phyloP scores from a whole-genome alignment of 2,797 vertebrate genomes.

The Discoglossus pictus region DNA sequence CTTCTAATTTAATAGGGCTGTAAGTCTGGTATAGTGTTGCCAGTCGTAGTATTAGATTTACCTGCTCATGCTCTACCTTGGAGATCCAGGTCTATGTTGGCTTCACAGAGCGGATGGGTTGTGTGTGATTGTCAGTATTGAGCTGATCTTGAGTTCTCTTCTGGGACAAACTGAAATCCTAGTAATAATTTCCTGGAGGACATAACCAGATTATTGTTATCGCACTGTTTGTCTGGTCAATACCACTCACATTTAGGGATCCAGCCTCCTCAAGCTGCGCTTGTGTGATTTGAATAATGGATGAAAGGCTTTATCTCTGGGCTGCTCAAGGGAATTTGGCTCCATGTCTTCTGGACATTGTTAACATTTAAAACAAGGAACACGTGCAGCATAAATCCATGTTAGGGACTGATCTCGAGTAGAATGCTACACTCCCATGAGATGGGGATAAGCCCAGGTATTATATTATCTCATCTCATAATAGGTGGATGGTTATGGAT shows the following conservation, averaged over 20 bases:
- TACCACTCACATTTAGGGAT: slow-evolving; percentile 32
- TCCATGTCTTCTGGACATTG: slow-evolving; percentile 36
- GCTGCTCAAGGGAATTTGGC: slow-evolving; percentile 38
- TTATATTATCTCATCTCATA: too few relatives aligned
- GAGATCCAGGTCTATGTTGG: too few relatives aligned
- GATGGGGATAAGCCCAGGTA: too few relatives aligned
- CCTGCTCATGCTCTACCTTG: too few relatives aligned
- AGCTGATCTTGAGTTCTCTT: not conserved
- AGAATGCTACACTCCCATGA: too few relatives aligned
- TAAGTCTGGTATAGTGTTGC: too few relatives aligned
- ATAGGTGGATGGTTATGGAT: too few relatives aligned
- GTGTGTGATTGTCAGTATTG: too few relatives aligned
- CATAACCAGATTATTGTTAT: slow-evolving; percentile 8
- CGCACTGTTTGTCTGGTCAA: slow-evolving; percentile 26
- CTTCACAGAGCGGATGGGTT: too few relatives aligned
- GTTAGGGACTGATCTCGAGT: slow-evolving; percentile 22
- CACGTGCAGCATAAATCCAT: slow-evolving; percentile 32
- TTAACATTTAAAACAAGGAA: slow-evolving; percentile 46
- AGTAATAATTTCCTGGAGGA: not conserved
- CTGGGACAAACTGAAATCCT: not conserved
- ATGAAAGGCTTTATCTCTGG: slow-evolving; percentile 41
- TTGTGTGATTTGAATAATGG: slow-evolving; percentile 43
- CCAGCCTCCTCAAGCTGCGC: slow-evolving; percentile 11
- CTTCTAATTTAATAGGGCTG: too few relatives aligned
- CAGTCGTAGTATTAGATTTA: too few relatives aligned